phyloP scores from a whole-genome alignment of 1,140 invertebrate species.

The Antheraea pernyi region DNA sequence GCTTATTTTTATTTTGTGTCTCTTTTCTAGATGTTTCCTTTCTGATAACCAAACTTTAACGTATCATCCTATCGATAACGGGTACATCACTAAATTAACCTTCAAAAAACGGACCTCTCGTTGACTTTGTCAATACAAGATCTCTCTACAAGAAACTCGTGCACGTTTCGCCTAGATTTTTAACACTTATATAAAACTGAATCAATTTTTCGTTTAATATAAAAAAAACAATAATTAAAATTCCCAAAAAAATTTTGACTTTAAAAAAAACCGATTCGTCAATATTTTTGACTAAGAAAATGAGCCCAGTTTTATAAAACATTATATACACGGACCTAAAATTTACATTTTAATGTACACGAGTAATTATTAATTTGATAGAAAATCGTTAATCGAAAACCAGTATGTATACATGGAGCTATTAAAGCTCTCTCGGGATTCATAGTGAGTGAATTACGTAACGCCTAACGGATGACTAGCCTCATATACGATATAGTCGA shows the following conservation, averaged over 20 bases:
- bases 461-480: not conserved
- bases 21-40: not conserved
- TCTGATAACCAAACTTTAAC: not conserved
- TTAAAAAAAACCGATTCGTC: too few relatives aligned
- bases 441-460: not conserved
- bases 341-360: too few relatives aligned
- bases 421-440: not conserved
- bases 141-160: too few relatives aligned
- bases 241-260: too few relatives aligned
- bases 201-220: too few relatives aligned
- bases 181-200: too few relatives aligned
- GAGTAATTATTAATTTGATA: not conserved
- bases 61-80: not conserved
- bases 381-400: not conserved
- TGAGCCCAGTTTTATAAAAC: too few relatives aligned
- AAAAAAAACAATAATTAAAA: too few relatives aligned
- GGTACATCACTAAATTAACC: not conserved
- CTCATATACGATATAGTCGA: slow-evolving; percentile 39
- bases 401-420: not conserved
- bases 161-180: too few relatives aligned
- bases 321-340: too few relatives aligned
- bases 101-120: not conserved
- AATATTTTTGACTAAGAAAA: too few relatives aligned
- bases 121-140: not conserved
- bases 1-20: not conserved